Evolutionary conservation across 2,113 vertebrate genomes (phyloP).

Genomic region (Connochaetes taurinus): DNA sequence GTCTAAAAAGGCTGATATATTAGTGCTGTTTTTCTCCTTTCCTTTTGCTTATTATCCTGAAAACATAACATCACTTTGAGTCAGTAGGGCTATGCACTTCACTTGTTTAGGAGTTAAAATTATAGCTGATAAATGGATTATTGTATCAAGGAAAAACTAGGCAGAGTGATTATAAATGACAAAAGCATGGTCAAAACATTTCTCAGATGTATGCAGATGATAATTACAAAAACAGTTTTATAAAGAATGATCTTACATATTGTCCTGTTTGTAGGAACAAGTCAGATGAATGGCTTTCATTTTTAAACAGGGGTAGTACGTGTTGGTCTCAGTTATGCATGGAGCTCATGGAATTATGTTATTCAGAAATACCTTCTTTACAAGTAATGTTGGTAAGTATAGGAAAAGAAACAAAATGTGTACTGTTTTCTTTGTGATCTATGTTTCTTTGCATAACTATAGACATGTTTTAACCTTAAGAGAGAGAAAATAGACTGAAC

Average conservation of each 20-base stretch:
- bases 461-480: neutral
- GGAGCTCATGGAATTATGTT: neutral
- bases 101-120: conserved; percentile 2
- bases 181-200: neutral
- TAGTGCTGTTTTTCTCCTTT: neutral
- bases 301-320: neutral
- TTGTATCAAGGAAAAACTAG: neutral
- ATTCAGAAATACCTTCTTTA: neutral
- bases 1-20: conserved; percentile 6
- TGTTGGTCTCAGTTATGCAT: neutral
- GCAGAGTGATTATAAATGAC: neutral
- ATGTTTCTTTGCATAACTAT: neutral
- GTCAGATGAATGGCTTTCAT: neutral
- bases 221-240: neutral
- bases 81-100: neutral
- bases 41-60: neutral
- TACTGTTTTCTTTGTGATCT: neutral
- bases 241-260: neutral
- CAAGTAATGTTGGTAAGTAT: conserved; percentile 55
- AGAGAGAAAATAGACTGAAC: neutral
- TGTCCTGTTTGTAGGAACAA: neutral
- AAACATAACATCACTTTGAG: neutral
- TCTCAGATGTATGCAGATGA: neutral
- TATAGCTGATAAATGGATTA: neutral
- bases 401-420: conserved; percentile 14